Conservation (phyloP, 2,113 vertebrate genomes). For the Chlamydotis undulata region DNA sequence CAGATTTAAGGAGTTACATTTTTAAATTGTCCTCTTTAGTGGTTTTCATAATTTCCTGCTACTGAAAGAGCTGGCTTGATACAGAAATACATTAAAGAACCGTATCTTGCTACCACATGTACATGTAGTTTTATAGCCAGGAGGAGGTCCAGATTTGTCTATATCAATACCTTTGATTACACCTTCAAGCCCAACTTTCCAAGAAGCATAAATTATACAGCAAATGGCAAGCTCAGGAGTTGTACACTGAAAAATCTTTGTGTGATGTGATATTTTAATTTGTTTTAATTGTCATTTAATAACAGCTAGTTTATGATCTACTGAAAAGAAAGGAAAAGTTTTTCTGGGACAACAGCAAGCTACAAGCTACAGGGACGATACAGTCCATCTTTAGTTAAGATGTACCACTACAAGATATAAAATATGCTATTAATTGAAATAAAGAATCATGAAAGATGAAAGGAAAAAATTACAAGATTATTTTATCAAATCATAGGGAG, state of each 20-base stretch:
- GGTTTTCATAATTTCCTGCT: constrained; percentile 41
- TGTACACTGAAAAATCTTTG: background rate
- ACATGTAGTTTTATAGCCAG: background rate
- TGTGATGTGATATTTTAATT: background rate
- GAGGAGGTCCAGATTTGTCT: background rate
- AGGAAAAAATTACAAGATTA: background rate
- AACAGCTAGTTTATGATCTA: background rate
- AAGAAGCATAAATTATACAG: constrained; percentile 18
- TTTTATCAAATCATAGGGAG: background rate
- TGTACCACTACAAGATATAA: background rate
- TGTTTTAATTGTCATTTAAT: background rate
- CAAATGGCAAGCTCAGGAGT: background rate
- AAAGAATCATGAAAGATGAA: background rate
- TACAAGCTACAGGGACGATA: background rate
- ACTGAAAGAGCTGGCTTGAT: constrained; percentile 1
- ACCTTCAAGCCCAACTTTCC: background rate
- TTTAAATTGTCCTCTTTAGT: constrained; percentile 49
- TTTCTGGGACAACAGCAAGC: background rate
- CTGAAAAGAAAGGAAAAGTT: background rate
- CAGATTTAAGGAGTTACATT: constrained; percentile 49
- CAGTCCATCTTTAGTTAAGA: background rate
- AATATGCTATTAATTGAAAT: background rate
- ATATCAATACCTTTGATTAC: background rate
- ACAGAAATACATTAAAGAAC: background rate
- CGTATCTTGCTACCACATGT: background rate